A percentile compares a stretch with the other conserved stretches of the same genome.
phyloP scores from a whole-genome alignment of 2,113 vertebrate species.

The Barnardius zonarius region DNA sequence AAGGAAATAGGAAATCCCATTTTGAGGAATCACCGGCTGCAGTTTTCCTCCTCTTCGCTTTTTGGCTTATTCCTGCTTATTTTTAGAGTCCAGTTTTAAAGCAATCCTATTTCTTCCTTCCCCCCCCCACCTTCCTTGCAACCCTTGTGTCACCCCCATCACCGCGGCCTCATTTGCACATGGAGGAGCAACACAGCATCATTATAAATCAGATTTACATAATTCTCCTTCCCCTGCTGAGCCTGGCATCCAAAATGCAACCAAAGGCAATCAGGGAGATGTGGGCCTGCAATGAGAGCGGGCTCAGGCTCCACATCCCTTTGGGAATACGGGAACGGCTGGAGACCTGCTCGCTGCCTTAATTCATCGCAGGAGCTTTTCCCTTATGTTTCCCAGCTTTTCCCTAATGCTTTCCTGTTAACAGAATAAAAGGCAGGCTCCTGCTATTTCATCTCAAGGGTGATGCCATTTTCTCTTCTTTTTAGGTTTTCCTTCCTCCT shows the following conservation, averaged over 20 bases:
- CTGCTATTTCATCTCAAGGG: background rate
- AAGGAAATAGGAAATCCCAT: background rate
- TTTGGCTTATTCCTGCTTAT: background rate
- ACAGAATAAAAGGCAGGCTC: background rate
- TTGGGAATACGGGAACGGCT: fast-evolving
- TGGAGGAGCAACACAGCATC: background rate
- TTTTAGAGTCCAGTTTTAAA: background rate
- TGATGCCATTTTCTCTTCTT: background rate
- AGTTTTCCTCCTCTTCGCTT: background rate
- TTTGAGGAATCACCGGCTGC: fast-evolving
- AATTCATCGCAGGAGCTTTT: background rate
- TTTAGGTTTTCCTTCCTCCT: background rate
- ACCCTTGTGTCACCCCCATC: background rate
- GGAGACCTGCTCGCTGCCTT: background rate
- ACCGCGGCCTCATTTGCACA: background rate
- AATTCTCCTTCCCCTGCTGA: background rate
- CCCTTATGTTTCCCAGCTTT: constrained; percentile 1
- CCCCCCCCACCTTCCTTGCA: no score
- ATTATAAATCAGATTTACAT: background rate
- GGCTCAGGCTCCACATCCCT: background rate
- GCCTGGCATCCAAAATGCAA: background rate
- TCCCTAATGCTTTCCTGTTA: background rate
- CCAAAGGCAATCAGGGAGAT: background rate
- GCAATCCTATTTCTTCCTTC: fast-evolving
- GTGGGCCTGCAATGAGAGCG: background rate